Evolutionary conservation across 2,113 vertebrate genomes (phyloP).

Genomic region (Neolamprologus brichardi): DNA sequence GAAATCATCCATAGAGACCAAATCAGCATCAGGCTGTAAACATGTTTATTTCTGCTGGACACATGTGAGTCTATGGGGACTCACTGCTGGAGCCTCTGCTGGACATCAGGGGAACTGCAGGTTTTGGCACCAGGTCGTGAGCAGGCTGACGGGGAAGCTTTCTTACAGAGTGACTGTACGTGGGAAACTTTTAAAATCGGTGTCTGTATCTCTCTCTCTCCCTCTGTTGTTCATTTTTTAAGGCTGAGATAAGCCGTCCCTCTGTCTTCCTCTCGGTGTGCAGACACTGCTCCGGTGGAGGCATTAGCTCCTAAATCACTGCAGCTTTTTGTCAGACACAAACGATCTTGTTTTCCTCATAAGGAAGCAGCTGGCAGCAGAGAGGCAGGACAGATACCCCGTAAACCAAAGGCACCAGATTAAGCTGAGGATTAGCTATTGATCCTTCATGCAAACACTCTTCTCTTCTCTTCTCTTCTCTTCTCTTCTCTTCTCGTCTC

Average conservation of each 20-base stretch:
- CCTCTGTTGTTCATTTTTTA: not conserved
- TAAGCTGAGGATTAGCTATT: constrained; percentile 27
- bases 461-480: not conserved
- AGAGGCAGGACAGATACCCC: not conserved
- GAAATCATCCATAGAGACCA: not conserved
- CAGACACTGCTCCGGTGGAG: not conserved
- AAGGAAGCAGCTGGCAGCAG: not conserved
- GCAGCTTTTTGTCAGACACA: constrained; percentile 26
- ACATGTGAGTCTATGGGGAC: not conserved
- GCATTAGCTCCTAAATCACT: constrained; percentile 24
- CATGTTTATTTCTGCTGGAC: not conserved
- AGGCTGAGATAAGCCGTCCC: not conserved
- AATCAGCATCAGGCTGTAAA: not conserved
- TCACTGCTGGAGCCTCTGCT: not conserved
- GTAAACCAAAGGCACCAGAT: constrained; percentile 12
- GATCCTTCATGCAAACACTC: constrained; percentile 4
- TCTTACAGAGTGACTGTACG: not conserved
- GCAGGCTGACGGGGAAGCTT: not conserved
- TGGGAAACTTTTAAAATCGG: not conserved
- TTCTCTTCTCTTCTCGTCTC: not conserved
- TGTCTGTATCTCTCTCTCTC: not conserved
- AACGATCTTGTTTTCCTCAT: not conserved
- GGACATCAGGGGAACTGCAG: not conserved
- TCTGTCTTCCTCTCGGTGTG: not conserved
- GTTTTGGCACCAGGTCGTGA: accelerated